phyloP scores from a whole-genome alignment of 2,113 vertebrate species.

The Geococcyx californianus region DNA sequence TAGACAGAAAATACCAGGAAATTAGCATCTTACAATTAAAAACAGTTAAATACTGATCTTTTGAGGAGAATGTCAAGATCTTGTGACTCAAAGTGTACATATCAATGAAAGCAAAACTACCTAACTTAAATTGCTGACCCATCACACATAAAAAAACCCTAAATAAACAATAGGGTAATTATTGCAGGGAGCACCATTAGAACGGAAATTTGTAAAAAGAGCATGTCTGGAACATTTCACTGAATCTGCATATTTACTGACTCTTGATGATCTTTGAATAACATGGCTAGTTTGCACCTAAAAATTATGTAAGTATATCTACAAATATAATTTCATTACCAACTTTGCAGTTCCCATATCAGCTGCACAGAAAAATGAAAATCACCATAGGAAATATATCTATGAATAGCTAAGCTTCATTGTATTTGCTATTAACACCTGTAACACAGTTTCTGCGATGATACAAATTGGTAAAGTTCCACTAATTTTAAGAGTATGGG shows the following conservation, averaged over 20 bases:
- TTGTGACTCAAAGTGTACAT: not conserved
- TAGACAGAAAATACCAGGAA: not conserved
- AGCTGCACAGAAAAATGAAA: not conserved
- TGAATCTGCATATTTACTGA: not conserved
- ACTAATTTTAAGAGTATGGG: not conserved
- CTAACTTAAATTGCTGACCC: not conserved
- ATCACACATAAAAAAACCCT: not conserved
- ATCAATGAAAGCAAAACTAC: not conserved
- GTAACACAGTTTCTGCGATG: not conserved
- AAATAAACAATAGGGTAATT: not conserved
- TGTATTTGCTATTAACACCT: not conserved
- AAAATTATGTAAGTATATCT: not conserved
- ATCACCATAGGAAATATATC: not conserved
- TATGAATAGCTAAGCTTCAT: not conserved
- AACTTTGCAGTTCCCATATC: not conserved
- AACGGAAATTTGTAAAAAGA: not conserved
- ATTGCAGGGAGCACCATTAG: not conserved
- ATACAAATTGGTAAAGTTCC: not conserved
- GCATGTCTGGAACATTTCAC: not conserved
- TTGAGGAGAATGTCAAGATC: not conserved
- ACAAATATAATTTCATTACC: not conserved
- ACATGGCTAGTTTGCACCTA: not conserved
- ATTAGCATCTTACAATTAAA: not conserved
- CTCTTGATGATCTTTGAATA: not conserved
- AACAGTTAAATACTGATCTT: not conserved